These are phyloP conservation scores for Ondatra zibethicus DNA, from an alignment of 2,113 vertebrate species.

Conservation along the genomic window DNA sequence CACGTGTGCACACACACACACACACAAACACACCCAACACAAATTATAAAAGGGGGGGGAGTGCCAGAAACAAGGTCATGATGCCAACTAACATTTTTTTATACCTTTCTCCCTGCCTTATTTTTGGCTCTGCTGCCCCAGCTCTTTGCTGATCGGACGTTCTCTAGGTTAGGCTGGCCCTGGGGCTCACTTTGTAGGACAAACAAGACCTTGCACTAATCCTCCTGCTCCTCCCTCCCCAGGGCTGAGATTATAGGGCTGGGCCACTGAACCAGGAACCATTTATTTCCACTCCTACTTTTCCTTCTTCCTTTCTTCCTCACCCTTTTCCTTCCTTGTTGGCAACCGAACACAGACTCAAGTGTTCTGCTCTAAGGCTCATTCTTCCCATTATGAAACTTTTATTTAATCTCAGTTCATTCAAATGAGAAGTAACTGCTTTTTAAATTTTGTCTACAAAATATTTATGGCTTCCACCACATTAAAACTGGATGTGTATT, in stretches of 20 bases:
- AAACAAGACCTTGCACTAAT: too few species aligned
- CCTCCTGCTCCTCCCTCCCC: not conserved
- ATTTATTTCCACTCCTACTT: not conserved
- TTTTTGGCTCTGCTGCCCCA: not conserved
- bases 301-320: not conserved
- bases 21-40: not conserved
- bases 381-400: not conserved
- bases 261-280: too few species aligned
- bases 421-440: slow-evolving; percentile 21
- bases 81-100: not conserved
- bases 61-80: not conserved
- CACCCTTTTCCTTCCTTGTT: not conserved
- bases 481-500: slow-evolving; percentile 29
- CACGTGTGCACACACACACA: not conserved
- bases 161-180: not conserved
- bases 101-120: not conserved
- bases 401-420: slow-evolving; percentile 29
- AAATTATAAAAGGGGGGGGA: too few species aligned
- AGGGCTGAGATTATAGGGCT: not conserved
- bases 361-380: not conserved
- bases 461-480: not conserved
- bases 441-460: slow-evolving; percentile 45
- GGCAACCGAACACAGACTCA: not conserved
- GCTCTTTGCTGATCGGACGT: too few species aligned
- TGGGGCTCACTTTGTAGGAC: not conserved